These are phyloP conservation scores for Picus viridis DNA, from an alignment of 2,797 vertebrate species.

Conservation along the genomic window DNA sequence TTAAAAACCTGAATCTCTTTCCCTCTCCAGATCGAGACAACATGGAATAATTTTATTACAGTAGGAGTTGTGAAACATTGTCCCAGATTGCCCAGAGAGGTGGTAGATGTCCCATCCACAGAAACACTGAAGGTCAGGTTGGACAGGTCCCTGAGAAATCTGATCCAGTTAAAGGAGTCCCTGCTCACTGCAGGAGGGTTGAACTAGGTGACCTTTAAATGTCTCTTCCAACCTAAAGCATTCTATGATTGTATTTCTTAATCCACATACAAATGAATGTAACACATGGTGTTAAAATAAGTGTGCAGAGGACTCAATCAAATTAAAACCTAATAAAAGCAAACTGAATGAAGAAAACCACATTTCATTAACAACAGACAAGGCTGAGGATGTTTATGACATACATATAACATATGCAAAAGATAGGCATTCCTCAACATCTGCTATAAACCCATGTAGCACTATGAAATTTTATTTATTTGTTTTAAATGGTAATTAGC, in stretches of 20 bases:
- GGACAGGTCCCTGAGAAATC: too few species aligned
- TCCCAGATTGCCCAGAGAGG: too few species aligned
- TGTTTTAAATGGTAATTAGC: not conserved
- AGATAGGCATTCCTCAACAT: not conserved
- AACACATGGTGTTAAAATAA: not conserved
- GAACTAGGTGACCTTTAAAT: too few species aligned
- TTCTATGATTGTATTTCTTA: not conserved
- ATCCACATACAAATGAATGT: not conserved
- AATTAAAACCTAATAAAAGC: not conserved
- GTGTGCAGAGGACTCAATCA: not conserved
- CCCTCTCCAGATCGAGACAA: too few species aligned
- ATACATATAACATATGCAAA: not conserved
- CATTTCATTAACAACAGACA: not conserved
- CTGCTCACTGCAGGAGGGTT: too few species aligned
- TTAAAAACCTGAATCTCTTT: too few species aligned
- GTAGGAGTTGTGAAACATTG: too few species aligned
- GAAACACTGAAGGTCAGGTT: too few species aligned
- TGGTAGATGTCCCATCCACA: too few species aligned
- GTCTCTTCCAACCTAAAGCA: too few species aligned
- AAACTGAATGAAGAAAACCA: not conserved
- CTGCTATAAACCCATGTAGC: not conserved
- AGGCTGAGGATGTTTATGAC: not conserved
- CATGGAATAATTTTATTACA: too few species aligned
- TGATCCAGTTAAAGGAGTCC: too few species aligned
- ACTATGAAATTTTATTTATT: not conserved